Evolutionary conservation across 2,797 vertebrate species (phyloP), one percentile per base, ranked within the genome.

Genomic region (Neosilurus hyrtlii): DNA sequence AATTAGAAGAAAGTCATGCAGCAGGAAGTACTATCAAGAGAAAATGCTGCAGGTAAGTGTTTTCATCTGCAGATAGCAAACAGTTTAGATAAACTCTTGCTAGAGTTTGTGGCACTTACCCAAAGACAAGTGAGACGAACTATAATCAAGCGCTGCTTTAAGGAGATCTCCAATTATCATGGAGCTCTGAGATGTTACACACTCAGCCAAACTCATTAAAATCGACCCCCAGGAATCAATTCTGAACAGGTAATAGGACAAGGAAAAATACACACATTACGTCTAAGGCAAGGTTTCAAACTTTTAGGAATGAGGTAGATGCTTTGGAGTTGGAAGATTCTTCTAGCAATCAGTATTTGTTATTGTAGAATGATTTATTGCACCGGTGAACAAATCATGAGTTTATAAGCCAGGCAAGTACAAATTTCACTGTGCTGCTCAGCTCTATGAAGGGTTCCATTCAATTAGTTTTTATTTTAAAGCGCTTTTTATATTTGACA

Each of bases 201-300:
- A 66, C 78, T 59, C 49, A 75, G 78, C 78, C 61, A 84, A 62
- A 16, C 49, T 79, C 82, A 73, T 79, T 83, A 79, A 63, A 75
- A 80, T 83, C 75, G 75, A 83, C 75, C 75, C 65, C 56, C 56
- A 26, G 65, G 83, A 80, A 74, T 84, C 78, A 74, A 80, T 80
- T 75, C 66, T 51, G 62, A 80, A 67, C 83, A 80, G 83, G 78
- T 80, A 73, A 80, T 84, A 59, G 62, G 61, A 79, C 78, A 67
- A 84, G 67, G 70, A 68, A 80, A 74, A 75, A 75, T 67, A 63
- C 68, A 35, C 61, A 59, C 43, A 52, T 65, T 79, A 30, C 49
- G 4, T 65, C 37, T 52, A 30, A 79, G 61, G 43, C 4, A 20
- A 24, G 15, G n/a, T 65, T 65, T 52, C 61, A 30, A 30, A 65